Evolutionary conservation across 2,113 vertebrate species (phyloP).

Genomic region (Nannobrachium achirus): DNA sequence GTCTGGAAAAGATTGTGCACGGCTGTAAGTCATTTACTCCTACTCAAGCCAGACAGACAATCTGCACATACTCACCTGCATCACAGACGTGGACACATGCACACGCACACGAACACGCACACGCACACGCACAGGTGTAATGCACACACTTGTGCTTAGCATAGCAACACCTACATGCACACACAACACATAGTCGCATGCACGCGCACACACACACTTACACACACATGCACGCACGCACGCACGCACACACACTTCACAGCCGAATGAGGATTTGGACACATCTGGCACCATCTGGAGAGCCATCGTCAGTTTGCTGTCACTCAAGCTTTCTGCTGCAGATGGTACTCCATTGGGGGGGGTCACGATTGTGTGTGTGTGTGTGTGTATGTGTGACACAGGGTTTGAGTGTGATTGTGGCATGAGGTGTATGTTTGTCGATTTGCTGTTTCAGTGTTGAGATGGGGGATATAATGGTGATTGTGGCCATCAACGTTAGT

Average conservation of each 20-base stretch:
- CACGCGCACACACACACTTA: conserved; percentile 9
- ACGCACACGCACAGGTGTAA: neutral
- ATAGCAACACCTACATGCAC: neutral
- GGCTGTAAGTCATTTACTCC: conserved; percentile 59
- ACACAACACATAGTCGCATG: neutral
- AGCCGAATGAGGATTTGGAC: neutral
- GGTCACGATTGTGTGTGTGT: conserved; percentile 22
- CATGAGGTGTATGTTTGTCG: conserved; percentile 46
- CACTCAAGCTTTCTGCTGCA: conserved; percentile 34
- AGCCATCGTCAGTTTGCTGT: conserved; percentile 58
- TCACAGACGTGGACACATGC: neutral
- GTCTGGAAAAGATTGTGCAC: conserved; percentile 27
- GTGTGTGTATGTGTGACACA: conserved; percentile 22
- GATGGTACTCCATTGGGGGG: conserved; percentile 13
- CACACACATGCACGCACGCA: conserved; percentile 9
- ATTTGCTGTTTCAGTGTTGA: conserved; percentile 34
- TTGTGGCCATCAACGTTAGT: conserved; percentile 27
- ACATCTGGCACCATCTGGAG: conserved; percentile 67
- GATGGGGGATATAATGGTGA: conserved; percentile 15
- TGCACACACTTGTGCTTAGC: too few relatives aligned
- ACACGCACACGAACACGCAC: conserved; percentile 24
- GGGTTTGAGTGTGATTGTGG: conserved; percentile 50
- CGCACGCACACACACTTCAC: neutral
- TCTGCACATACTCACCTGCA: conserved; percentile 37
- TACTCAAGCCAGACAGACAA: conserved; percentile 43